Conservation (phyloP, 1,140 invertebrate genomes). For the Agrilus planipennis region DNA sequence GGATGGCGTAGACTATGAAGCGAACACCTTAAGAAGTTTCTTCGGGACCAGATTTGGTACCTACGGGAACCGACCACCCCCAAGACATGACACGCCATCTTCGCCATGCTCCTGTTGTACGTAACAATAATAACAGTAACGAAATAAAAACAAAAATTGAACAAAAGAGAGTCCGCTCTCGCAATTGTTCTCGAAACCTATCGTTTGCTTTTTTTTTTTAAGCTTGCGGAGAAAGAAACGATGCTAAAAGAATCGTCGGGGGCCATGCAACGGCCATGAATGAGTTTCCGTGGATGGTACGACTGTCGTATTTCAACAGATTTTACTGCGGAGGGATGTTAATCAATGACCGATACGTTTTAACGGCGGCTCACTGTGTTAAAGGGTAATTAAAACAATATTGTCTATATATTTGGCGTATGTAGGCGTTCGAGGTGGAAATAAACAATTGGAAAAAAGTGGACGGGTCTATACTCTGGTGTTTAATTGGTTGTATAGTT, state of each 20-base stretch:
- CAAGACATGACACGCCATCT: conserved; percentile 33
- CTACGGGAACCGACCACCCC: conserved; percentile 27
- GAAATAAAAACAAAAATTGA: conserved; percentile 1
- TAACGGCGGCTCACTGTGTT: conserved; percentile 74
- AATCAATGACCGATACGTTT: conserved; percentile 68
- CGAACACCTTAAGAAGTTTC: too few relatives aligned
- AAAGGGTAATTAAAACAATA: too few relatives aligned
- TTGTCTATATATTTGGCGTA: too few relatives aligned
- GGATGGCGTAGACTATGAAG: too few relatives aligned
- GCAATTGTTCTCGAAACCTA: background rate
- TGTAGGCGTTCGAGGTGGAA: too few relatives aligned
- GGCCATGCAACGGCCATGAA: conserved; percentile 55
- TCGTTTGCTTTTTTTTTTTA: conserved; percentile 18
- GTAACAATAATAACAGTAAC: conserved; percentile 10
- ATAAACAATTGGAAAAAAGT: too few relatives aligned
- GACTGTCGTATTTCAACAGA: conserved; percentile 65
- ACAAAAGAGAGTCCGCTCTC: background rate
- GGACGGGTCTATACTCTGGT: too few relatives aligned
- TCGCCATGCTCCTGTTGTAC: conserved; percentile 34
- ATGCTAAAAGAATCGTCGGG: conserved; percentile 65
- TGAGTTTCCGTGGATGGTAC: conserved; percentile 75
- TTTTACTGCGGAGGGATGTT: conserved; percentile 79
- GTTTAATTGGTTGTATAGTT: too few relatives aligned
- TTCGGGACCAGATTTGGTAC: conserved; percentile 22
- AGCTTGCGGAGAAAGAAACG: conserved; percentile 70